Base-by-base conservation (phyloP, 2,888 invertebrate genomes). In the Pollenia angustigena region DNA sequence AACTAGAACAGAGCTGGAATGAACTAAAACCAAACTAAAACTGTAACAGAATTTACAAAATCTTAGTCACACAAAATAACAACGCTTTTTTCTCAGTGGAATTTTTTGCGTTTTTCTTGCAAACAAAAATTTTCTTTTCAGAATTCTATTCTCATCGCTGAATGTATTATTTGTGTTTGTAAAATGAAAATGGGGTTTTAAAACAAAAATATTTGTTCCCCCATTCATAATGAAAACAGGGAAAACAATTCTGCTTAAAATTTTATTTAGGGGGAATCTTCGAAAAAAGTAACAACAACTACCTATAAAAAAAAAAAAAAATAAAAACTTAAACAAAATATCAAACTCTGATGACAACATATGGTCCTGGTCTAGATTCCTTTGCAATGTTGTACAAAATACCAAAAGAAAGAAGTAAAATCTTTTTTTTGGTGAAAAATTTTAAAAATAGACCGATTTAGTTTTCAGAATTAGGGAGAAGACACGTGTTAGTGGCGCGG, bases 221-320 rank as follows among this genome's bases (percentile, higher is more conserved):
- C 87, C 87, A 87, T 87, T 87, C 87, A 87, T 87, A 84, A 87
- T 78, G 66, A 72, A 83, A 83, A 87, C 72, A 80, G 56, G 56
- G 44, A 32, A 81, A 58, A 50, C 48, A 68, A 68, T 78, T 83
- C 52, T 71, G 64, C 44, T 72, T 32, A 66, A 72, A 44, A 48
- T 72, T 79, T 64, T 42, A 54, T 69, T 82, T 62, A 81, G 52
- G 74, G 84, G 81, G 72, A 84, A 84, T 74, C 78, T 72, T 60
- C 32, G 62, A 50, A 18, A 23, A 18, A 32, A 64, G 44, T 3
- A 64, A 44, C 74, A 48, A 23, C 32, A 60, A 46, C 48, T 52
- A 42, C 32, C 42, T n/a, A n/a, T n/a, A n/a, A 14, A 46, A 11
- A 64, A 7, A 78, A 44, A 18, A 6, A 11, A 16, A 58, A 18